A percentile compares a stretch with the other conserved stretches of the same genome.
phyloP scores from a whole-genome alignment of 2,113 vertebrate genomes.

The Anseranas semipalmata region DNA sequence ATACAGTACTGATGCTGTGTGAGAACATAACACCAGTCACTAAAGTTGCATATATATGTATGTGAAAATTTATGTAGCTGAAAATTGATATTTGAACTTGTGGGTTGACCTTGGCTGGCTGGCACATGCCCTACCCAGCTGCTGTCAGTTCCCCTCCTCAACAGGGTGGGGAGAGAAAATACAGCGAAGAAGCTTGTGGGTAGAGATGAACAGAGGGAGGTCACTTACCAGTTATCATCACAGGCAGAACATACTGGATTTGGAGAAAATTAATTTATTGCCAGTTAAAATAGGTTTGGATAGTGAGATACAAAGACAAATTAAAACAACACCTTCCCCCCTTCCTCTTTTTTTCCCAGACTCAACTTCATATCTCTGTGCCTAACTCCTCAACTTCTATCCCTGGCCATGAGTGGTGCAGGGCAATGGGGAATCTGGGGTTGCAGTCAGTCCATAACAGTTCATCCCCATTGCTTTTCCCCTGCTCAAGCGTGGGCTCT shows the following conservation, averaged over 20 bases:
- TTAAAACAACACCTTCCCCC: not conserved
- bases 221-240: not conserved
- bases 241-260: not conserved
- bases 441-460: not conserved
- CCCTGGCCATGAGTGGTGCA: rapidly evolving
- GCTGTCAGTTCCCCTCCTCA: not conserved
- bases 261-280: not conserved
- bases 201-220: not conserved
- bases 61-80: not conserved
- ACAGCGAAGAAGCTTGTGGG: not conserved
- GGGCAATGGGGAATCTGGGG: not conserved
- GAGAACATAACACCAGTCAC: not conserved
- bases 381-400: not conserved
- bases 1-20: not conserved
- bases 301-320: not conserved
- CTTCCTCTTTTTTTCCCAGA: not conserved
- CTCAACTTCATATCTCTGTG: not conserved
- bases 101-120: not conserved
- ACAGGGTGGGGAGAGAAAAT: not conserved
- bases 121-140: not conserved
- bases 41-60: not conserved
- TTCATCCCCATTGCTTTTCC: not conserved
- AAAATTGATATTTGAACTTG: not conserved
- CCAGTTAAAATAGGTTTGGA: not conserved
- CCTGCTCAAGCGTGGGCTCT: not conserved